Evolutionary conservation across 2,797 vertebrate genomes (phyloP), one percentile per base, ranked within the genome.

Genomic region (Parambassis ranga): DNA sequence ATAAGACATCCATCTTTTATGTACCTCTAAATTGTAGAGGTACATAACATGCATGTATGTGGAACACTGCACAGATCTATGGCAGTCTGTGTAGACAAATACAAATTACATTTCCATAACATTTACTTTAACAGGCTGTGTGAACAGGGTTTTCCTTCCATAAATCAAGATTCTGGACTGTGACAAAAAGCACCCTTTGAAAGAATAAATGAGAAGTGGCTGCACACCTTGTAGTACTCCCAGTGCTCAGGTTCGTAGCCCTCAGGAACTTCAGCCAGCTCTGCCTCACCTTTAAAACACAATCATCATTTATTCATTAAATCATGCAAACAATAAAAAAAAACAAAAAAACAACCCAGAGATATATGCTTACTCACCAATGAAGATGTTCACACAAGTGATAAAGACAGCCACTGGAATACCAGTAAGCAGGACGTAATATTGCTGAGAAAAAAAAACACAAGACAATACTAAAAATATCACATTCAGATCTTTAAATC

Each of bases 161-260:
- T 28, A 2, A 26, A 30, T 39, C 6, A 13, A 3, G 1, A 4
- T 43, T 58, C 18, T 38, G 23, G 59, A 16, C n/a, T 47, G 23
- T 9, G 22, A 39, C n/a, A 10, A 13, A 52, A 48, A 23, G n/a
- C 31, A 27, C n/a, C 1, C 13, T 23, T 4, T 14, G 4, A 52
- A 49, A 42, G 1, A 60, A 48, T 0, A 6, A 23, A 28, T 22
- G 18, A 41, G 3, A 56, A 10, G 48, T 30, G 19, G 10, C 1
- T 7, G 39, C 37, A 27, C 65, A 93, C 92, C 90, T 91, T 91
- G 68, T 94, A 90, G 75, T 93, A 93, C 64, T 99, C 97, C 96
- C 96, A 99, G 74, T 96, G 66, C 2, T 99, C 95, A n/a, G 97
- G 96, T 62, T 93, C 36, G 35, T 99, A 98, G 44, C 63, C 95